A percentile compares a stretch with the other conserved stretches of the same genome.
Evolutionary conservation across 2,113 vertebrate species (phyloP).

Genomic region (Nycticorax nycticorax): DNA sequence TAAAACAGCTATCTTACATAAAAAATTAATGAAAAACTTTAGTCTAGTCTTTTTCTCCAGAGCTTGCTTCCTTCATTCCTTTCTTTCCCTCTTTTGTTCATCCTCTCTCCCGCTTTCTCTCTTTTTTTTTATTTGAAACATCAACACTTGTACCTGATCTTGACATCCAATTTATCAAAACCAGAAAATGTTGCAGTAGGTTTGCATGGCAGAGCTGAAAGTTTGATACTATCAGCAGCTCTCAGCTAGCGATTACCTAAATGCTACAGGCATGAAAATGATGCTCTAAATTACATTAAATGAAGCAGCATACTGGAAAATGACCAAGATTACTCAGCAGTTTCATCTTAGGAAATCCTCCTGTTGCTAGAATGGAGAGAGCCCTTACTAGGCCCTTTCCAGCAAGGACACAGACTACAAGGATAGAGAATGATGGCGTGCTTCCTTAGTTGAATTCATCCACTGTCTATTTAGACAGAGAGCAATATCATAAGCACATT

Average conservation of each 20-base stretch:
- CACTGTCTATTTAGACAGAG: not conserved
- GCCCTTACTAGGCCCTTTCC: not conserved
- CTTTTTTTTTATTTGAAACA: not conserved
- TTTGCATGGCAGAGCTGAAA: not conserved
- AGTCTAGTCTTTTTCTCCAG: not conserved
- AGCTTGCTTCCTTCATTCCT: not conserved
- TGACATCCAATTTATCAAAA: not conserved
- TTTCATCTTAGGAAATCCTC: not conserved
- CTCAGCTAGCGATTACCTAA: not conserved
- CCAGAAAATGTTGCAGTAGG: not conserved
- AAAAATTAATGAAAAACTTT: not conserved
- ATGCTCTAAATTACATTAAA: not conserved
- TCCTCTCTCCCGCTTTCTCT: not conserved
- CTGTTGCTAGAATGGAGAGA: not conserved
- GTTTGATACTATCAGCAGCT: not conserved
- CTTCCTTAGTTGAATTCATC: not conserved
- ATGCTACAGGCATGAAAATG: not conserved
- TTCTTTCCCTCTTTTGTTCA: not conserved
- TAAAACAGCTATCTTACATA: not conserved
- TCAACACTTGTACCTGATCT: not conserved
- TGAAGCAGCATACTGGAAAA: slow-evolving; percentile 18
- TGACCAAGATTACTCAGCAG: slow-evolving; percentile 24
- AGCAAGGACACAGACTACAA: not conserved
- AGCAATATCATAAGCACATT: not conserved
- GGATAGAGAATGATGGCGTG: accelerated